Evolutionary conservation across 2,888 invertebrate species (phyloP).

Genomic region (Chironomus tentans): DNA sequence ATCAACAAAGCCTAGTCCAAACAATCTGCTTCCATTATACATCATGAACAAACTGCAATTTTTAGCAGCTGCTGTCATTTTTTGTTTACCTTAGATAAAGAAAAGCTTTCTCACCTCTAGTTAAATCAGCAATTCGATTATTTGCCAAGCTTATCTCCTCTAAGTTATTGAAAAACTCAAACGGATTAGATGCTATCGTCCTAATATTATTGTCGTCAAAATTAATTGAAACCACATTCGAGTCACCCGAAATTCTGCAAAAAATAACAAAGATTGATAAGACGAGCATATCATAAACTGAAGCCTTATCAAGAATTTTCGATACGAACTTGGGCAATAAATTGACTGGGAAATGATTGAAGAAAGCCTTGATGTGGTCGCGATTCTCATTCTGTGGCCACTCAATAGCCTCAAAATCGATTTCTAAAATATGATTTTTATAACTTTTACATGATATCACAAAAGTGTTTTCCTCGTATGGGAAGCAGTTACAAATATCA

Average conservation of each 20-base stretch:
- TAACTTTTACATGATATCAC: slow-evolving; percentile 3
- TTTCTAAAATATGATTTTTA: background rate
- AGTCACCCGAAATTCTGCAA: slow-evolving; percentile 22
- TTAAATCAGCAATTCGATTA: slow-evolving; percentile 21
- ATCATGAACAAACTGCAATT: too few species aligned
- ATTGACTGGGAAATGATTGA: background rate
- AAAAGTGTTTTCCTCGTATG: background rate
- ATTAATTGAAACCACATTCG: background rate
- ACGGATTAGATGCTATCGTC: slow-evolving; percentile 13
- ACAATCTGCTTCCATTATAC: too few species aligned
- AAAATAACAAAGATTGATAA: background rate
- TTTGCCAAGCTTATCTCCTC: slow-evolving; percentile 25
- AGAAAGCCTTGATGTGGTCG: background rate
- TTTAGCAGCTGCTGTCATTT: too few species aligned
- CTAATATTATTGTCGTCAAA: slow-evolving; percentile 17
- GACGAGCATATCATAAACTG: background rate
- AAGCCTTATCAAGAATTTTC: background rate
- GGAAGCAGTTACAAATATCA: background rate
- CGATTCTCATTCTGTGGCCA: slow-evolving; percentile 2
- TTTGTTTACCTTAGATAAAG: background rate
- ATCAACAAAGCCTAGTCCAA: too few species aligned
- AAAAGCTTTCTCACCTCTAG: slow-evolving; percentile 20
- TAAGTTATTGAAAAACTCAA: slow-evolving; percentile 22
- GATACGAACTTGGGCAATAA: slow-evolving; percentile 12
- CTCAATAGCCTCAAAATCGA: slow-evolving; percentile 13